Conservation (phyloP, 2,113 vertebrate genomes). For the Piaya cayana region DNA sequence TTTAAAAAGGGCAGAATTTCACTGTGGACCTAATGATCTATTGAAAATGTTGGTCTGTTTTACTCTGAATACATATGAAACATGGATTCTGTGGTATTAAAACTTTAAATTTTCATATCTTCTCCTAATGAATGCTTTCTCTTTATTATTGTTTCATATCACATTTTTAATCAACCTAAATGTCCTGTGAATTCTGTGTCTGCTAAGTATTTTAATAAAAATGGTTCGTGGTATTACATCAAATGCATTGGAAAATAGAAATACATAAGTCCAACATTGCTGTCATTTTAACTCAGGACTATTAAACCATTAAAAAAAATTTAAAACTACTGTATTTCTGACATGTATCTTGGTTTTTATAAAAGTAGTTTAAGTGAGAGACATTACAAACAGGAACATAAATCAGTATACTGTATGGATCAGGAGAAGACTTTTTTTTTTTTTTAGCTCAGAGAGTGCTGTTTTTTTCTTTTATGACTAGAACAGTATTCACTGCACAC, state of each 20-base stretch:
- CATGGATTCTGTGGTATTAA: fast-evolving
- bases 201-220: neutral
- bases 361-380: neutral
- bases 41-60: neutral
- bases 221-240: neutral
- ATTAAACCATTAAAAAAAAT: neutral
- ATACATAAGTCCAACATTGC: neutral
- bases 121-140: neutral
- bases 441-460: neutral
- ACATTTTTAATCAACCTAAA: neutral
- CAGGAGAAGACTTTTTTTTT: neutral
- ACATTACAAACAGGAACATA: neutral
- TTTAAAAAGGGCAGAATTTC: neutral
- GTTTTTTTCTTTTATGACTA: neutral
- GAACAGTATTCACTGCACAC: neutral
- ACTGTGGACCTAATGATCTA: neutral
- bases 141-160: neutral
- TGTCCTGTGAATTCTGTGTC: neutral
- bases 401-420: neutral
- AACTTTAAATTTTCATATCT: neutral
- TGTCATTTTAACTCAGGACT: neutral
- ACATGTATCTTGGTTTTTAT: too few species aligned
- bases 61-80: neutral
- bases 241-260: neutral
- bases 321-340: neutral